Base-by-base conservation (phyloP, 1,140 invertebrate genomes). In the Sogatella furcifera region DNA sequence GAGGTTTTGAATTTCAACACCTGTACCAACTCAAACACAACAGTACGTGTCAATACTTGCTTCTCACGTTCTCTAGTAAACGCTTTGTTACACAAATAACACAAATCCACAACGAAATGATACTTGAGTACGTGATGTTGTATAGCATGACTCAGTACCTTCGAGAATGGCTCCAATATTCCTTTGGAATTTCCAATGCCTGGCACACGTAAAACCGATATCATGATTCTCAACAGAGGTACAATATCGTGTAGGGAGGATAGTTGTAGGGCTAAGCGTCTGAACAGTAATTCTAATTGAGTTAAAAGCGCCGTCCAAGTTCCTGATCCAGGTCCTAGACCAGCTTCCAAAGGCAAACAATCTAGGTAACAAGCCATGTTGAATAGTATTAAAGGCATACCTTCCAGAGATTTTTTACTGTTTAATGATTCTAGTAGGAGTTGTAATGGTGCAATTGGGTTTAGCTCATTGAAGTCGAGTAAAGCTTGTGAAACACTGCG, bases 401-500 rank as follows among this genome's bases (percentile, higher is more conserved):
- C 75, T 3, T 91, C 86, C 52, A 97, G 69, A 1, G 84, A 85
- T 75, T 97, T 97, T 72, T 89, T 90, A 0, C 85, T 85, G 74
- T 95, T 96, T 42, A 97, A 71, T 54, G 88, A 81, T 75, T 98
- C 95, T 44, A 98, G 80, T 10, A 98, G 75, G 62, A 93, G 76
- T 69, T 96, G 92, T 54, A 98, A 77, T 13, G 95, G 94, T 38
- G 93, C 91, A 59, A 95, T 88, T 6, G 94, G 92, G 74, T 94
- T 97, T 43, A 99, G 72, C 72, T 99, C 97, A 70, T 89, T 89
- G 76, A 99, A 99, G 75, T 99, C 96, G n/a, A 90, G 80, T 62
- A 99, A 77, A 0, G 95, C 90, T 69, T 89, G 84, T 2, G 92
- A 88, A 63, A 99, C 88, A 64, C 92, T 96, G 71, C 89, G 91